A percentile compares a stretch with the other conserved stretches of the same genome.
Evolutionary conservation across 2,797 vertebrate species (phyloP).

Genomic region (Aeoliscus strigatus): DNA sequence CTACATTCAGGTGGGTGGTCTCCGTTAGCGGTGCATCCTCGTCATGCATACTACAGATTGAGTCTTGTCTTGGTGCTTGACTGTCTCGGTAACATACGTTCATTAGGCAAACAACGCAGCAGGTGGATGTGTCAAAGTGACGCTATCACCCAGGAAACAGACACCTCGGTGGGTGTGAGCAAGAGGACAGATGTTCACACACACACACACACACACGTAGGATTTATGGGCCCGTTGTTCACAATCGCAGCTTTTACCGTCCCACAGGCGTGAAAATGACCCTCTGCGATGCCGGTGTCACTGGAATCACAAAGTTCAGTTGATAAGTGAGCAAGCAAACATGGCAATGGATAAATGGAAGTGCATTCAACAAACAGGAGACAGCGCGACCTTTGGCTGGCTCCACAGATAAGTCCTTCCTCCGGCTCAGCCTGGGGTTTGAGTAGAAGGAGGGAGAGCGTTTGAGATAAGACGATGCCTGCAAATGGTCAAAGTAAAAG

Average conservation of each 20-base stretch:
- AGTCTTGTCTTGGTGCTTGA: background rate
- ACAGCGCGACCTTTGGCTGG: slow-evolving; percentile 66
- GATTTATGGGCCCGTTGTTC: slow-evolving; percentile 26
- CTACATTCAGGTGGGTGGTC: too few relatives aligned
- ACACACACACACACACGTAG: background rate
- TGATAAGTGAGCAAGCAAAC: slow-evolving; percentile 56
- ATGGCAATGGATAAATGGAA: slow-evolving; percentile 23
- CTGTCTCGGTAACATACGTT: slow-evolving; percentile 6
- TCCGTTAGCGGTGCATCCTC: too few relatives aligned
- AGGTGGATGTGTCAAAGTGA: slow-evolving; percentile 22
- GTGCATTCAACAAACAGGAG: slow-evolving; percentile 43
- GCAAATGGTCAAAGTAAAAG: slow-evolving; percentile 22
- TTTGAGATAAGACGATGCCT: slow-evolving; percentile 29
- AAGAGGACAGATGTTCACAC: background rate
- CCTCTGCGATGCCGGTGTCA: slow-evolving; percentile 3
- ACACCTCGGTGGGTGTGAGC: too few relatives aligned
- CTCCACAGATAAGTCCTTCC: slow-evolving; percentile 43
- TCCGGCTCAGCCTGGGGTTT: too few relatives aligned
- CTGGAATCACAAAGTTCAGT: slow-evolving; percentile 55
- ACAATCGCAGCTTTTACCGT: slow-evolving; percentile 19
- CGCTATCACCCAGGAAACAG: slow-evolving; percentile 13
- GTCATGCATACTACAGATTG: too few relatives aligned
- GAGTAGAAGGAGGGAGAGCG: slow-evolving; percentile 8
- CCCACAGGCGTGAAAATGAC: slow-evolving; percentile 12
- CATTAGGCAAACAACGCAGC: slow-evolving; percentile 10